Evolutionary conservation across 2,888 invertebrate species (phyloP).

Genomic region (Acrocyrtus sp.): DNA sequence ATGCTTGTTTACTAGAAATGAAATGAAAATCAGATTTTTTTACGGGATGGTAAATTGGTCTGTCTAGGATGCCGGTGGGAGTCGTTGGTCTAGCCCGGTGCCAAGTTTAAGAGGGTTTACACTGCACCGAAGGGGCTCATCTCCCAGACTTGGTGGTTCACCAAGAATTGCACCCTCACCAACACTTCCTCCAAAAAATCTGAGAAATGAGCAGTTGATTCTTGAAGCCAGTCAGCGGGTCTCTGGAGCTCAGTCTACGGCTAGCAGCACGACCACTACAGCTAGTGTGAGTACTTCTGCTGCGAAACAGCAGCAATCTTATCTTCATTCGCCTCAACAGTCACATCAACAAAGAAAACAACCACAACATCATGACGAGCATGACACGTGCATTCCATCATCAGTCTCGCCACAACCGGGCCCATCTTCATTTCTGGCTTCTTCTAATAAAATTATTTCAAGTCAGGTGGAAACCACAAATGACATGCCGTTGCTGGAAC

Average conservation of each 20-base stretch:
- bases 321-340: slow-evolving; percentile 38
- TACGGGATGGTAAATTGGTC: background rate
- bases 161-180: slow-evolving; percentile 62
- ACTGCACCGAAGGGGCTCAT: slow-evolving; percentile 60
- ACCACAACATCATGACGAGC: slow-evolving; percentile 21
- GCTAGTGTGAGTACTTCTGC: slow-evolving; percentile 6
- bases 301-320: slow-evolving; percentile 28
- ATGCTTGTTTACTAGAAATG: too few species aligned
- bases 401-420: slow-evolving; percentile 44
- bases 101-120: slow-evolving; percentile 62
- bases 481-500: slow-evolving; percentile 51
- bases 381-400: slow-evolving; percentile 44
- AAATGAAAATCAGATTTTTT: too few species aligned
- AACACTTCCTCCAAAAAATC: slow-evolving; percentile 58
- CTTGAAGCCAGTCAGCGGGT: slow-evolving; percentile 37
- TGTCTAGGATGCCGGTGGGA: slow-evolving; percentile 57
- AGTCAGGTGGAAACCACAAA: slow-evolving; percentile 40
- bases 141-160: slow-evolving; percentile 62
- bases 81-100: slow-evolving; percentile 63
- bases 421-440: slow-evolving; percentile 29
- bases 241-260: slow-evolving; percentile 17
- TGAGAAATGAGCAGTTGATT: slow-evolving; percentile 56
- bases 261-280: background rate
- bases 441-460: slow-evolving; percentile 43
- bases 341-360: slow-evolving; percentile 6